Percentiles rank a stretch among this genome's conserved stretches.
Conservation (phyloP, 2,888 invertebrate species). For the Pantelozetes paolii region DNA sequence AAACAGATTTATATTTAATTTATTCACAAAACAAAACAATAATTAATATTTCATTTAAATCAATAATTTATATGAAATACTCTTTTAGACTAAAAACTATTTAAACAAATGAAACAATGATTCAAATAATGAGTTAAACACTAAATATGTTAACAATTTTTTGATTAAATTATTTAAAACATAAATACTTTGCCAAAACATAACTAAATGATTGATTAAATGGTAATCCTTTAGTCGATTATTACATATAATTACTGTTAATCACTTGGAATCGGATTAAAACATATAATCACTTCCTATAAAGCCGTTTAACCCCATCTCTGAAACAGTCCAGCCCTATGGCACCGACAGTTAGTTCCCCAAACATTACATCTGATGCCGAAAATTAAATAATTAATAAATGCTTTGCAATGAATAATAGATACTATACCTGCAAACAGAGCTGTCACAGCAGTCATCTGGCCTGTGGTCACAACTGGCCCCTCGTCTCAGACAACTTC, state of each 20-base stretch:
- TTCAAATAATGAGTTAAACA: too few relatives aligned
- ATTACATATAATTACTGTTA: background rate
- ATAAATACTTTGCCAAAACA: too few relatives aligned
- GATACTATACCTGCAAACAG: constrained; percentile 1
- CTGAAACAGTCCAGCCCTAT: constrained; percentile 23
- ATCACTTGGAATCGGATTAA: constrained; percentile 3
- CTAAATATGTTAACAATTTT: too few relatives aligned
- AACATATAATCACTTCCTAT: background rate
- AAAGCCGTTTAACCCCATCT: background rate
- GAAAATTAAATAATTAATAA: background rate
- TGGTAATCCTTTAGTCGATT: background rate
- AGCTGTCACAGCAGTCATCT: constrained; percentile 20
- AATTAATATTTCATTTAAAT: too few relatives aligned
- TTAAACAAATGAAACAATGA: too few relatives aligned
- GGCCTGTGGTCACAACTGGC: constrained; percentile 28
- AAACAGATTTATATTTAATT: too few relatives aligned
- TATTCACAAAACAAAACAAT: too few relatives aligned
- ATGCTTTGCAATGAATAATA: background rate
- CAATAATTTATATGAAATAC: too few relatives aligned
- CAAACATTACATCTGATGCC: constrained; percentile 4
- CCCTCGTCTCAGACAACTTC: constrained; percentile 18
- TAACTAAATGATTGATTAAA: too few relatives aligned
- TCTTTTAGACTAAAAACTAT: too few relatives aligned
- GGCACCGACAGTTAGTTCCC: constrained; percentile 18
- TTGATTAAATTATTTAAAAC: too few relatives aligned